Percentiles rank a stretch among this genome's conserved stretches.
phyloP scores from a whole-genome alignment of 2,797 vertebrate species.

The Delichon dasypus region DNA sequence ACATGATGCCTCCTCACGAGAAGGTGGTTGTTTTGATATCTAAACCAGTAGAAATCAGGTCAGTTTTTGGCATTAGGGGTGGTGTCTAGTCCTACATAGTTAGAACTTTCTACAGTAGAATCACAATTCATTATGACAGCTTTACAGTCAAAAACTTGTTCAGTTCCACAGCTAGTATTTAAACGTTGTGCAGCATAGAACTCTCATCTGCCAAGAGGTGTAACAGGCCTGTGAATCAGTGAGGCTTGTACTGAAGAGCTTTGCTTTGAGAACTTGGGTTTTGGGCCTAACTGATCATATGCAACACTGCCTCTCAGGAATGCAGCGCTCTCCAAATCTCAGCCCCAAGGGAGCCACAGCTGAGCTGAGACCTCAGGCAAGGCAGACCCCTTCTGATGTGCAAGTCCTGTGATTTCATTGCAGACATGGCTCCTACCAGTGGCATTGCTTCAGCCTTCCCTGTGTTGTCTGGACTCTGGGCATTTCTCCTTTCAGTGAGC shows the following conservation, averaged over 20 bases:
- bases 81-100: not conserved
- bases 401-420: not conserved
- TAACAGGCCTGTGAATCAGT: not conserved
- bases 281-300: not conserved
- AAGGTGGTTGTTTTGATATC: not conserved
- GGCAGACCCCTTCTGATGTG: not conserved
- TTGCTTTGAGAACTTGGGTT: not conserved
- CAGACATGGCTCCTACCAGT: not conserved
- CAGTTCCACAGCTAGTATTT: not conserved
- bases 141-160: not conserved
- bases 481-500: not conserved
- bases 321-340: not conserved
- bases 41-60: not conserved
- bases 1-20: not conserved
- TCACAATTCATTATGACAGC: not conserved
- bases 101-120: not conserved
- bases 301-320: slow-evolving; percentile 17
- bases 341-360: not conserved
- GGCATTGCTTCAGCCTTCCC: not conserved
- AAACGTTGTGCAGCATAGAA: not conserved
- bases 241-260: not conserved
- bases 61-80: not conserved
- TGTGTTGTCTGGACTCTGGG: not conserved
- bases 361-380: not conserved
- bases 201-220: not conserved